phyloP scores from a whole-genome alignment of 2,113 vertebrate genomes.

The Nestor notabilis region DNA sequence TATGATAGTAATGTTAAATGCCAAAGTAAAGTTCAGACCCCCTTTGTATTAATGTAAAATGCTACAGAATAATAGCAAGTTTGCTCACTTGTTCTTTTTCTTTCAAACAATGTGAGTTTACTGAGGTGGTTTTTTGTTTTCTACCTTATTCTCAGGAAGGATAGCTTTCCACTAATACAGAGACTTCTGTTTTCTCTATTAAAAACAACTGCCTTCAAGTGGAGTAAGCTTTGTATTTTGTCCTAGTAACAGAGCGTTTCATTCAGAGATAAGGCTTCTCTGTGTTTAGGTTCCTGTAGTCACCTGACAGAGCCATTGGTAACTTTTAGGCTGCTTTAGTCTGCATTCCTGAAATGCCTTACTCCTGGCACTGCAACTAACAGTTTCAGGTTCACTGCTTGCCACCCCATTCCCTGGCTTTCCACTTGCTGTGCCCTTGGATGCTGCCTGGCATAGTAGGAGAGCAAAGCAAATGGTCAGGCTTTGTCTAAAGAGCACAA shows the following conservation, averaged over 20 bases:
- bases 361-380: slow-evolving; percentile 72
- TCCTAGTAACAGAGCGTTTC: slow-evolving; percentile 53
- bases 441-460: not conserved
- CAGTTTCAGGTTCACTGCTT: slow-evolving; percentile 79
- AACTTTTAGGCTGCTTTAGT: slow-evolving; percentile 71
- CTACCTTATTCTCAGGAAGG: slow-evolving; percentile 46
- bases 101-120: not conserved
- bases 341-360: slow-evolving; percentile 89
- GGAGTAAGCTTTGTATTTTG: slow-evolving; percentile 62
- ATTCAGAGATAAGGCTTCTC: slow-evolving; percentile 59
- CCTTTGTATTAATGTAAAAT: not conserved
- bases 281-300: slow-evolving; percentile 31
- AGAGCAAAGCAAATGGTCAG: not conserved
- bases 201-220: slow-evolving; percentile 50
- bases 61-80: not conserved
- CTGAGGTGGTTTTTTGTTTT: not conserved
- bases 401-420: slow-evolving; percentile 65
- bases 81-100: slow-evolving; percentile 5
- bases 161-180: slow-evolving; percentile 76
- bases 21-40: not conserved
- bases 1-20: not conserved
- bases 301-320: slow-evolving; percentile 70
- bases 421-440: not conserved
- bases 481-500: not conserved
- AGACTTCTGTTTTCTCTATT: slow-evolving; percentile 63